Conservation (phyloP, 2,113 vertebrate species). For the Tachuris rubrigastra region DNA sequence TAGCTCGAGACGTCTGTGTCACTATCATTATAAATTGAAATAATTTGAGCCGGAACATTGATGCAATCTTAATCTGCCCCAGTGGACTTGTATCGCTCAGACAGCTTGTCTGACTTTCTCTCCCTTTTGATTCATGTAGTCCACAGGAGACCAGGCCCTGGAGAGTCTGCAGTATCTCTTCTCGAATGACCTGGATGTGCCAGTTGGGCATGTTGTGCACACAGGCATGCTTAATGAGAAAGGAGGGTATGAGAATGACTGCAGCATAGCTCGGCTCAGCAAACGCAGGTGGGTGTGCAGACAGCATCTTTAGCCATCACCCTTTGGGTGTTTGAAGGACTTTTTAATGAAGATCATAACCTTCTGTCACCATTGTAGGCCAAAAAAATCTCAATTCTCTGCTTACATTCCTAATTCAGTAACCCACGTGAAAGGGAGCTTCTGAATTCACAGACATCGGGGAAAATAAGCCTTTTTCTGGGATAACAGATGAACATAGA, state of each 20-base stretch:
- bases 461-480: not conserved
- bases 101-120: not conserved
- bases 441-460: not conserved
- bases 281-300: constrained; percentile 85
- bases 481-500: not conserved
- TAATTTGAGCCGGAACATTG: not conserved
- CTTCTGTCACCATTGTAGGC: not conserved
- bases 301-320: fast-evolving
- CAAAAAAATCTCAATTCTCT: not conserved
- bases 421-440: not conserved
- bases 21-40: not conserved
- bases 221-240: constrained; percentile 95
- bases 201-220: constrained; percentile 94
- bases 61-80: not conserved
- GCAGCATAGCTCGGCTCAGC: constrained; percentile 91
- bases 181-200: constrained; percentile 94
- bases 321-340: not conserved
- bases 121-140: constrained; percentile 65
- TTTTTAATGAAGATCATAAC: not conserved
- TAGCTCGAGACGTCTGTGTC: not conserved
- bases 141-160: constrained; percentile 87
- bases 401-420: not conserved
- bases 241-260: constrained; percentile 97
- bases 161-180: constrained; percentile 90
- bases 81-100: not conserved